These are phyloP conservation scores for Seira musarum DNA, from an alignment of 2,888 invertebrate genomes.

Conservation along the genomic window DNA sequence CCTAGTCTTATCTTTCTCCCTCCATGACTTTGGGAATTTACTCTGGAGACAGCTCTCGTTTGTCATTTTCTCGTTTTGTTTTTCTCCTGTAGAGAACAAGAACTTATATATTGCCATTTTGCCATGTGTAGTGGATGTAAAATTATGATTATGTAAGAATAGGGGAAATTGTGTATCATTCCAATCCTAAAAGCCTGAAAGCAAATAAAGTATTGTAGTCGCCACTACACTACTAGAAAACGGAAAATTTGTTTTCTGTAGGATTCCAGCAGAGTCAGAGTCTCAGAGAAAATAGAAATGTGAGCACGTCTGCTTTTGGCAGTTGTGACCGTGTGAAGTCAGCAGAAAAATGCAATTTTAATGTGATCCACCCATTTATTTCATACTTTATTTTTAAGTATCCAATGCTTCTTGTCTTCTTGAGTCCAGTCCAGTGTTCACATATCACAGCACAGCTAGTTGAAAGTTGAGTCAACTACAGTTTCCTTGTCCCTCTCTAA, in stretches of 20 bases:
- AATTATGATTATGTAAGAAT: slow-evolving; percentile 6
- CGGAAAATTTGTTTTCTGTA: background rate
- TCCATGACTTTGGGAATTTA: background rate
- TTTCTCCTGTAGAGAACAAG: background rate
- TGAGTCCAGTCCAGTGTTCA: background rate
- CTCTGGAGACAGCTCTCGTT: slow-evolving; percentile 6
- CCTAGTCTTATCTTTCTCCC: background rate
- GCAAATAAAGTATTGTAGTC: background rate
- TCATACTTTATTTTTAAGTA: background rate
- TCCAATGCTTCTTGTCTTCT: background rate
- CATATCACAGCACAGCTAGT: no score
- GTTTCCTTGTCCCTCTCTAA: background rate
- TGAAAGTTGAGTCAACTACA: no score
- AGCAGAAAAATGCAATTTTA: slow-evolving; percentile 10
- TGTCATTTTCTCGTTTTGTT: background rate
- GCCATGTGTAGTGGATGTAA: no score
- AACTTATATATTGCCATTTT: no score
- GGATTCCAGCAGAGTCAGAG: background rate
- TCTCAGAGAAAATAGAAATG: background rate
- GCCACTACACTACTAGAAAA: background rate
- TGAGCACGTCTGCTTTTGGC: slow-evolving; percentile 1
- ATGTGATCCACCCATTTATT: slow-evolving; percentile 2
- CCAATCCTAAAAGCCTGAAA: background rate
- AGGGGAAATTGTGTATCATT: background rate
- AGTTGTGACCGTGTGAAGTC: slow-evolving; percentile 1